These are phyloP conservation scores for Subanguina moxae DNA, from an alignment of 1,140 invertebrate genomes.

Conservation along the genomic window DNA sequence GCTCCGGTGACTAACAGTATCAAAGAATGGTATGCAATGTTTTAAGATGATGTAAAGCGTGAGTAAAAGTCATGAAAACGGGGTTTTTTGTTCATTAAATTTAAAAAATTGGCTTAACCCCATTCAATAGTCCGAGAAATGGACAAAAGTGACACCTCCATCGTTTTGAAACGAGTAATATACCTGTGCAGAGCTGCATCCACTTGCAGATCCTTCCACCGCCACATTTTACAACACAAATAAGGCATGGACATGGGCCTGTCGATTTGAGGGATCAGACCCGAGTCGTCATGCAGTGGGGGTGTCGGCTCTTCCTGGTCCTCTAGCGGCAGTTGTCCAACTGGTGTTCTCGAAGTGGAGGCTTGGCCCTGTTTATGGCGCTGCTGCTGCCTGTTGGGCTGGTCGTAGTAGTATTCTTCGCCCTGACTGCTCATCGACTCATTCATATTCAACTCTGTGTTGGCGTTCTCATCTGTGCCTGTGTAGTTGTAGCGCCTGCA, in stretches of 20 bases:
- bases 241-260: slow-evolving; percentile 55
- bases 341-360: not conserved
- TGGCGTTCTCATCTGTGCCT: not conserved
- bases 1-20: too few species aligned
- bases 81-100: too few species aligned
- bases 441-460: not conserved
- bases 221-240: slow-evolving; percentile 58
- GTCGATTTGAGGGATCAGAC: slow-evolving; percentile 59
- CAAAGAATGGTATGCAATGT: too few species aligned
- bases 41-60: too few species aligned
- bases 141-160: too few species aligned
- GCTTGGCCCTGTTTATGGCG: not conserved
- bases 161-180: too few species aligned
- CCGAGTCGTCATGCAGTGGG: slow-evolving; percentile 32
- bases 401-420: not conserved
- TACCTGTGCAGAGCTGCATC: slow-evolving; percentile 56
- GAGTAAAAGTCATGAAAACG: too few species aligned
- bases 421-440: not conserved
- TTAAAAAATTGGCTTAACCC: too few species aligned
- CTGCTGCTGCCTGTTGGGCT: not conserved
- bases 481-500: not conserved
- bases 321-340: too few species aligned
- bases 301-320: not conserved
- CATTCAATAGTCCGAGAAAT: too few species aligned
- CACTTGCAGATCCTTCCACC: slow-evolving; percentile 57